A percentile compares a stretch with the other conserved stretches of the same genome.
These are phyloP conservation scores for Crocuta crocuta DNA, from an alignment of 2,113 vertebrate species.

Conservation along the genomic window DNA sequence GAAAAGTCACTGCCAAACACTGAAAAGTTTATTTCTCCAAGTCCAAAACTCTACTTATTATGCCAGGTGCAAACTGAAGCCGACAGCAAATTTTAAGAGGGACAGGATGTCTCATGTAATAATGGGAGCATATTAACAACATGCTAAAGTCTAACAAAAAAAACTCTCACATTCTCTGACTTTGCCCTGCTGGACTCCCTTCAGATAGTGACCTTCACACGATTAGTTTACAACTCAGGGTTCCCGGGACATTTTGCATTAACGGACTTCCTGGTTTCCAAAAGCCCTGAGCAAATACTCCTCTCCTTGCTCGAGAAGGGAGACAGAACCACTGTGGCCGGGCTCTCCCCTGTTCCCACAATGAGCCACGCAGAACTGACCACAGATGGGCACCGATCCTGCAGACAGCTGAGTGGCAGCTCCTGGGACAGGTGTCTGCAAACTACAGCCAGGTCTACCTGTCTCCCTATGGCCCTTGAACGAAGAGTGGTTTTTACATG, in stretches of 20 bases:
- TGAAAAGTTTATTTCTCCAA: not conserved
- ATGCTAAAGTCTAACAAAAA: not conserved
- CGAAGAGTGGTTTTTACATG: not conserved
- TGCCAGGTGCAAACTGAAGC: not conserved
- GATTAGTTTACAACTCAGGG: conserved; percentile 4
- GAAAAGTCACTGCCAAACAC: not conserved
- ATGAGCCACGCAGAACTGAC: accelerated
- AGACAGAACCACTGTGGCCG: not conserved
- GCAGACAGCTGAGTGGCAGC: too few species aligned
- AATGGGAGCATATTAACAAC: not conserved
- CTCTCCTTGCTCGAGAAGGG: not conserved
- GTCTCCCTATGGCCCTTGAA: not conserved
- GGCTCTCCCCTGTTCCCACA: not conserved
- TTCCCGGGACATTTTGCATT: not conserved
- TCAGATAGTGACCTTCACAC: not conserved
- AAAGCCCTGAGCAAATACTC: not conserved
- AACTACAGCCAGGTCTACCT: accelerated
- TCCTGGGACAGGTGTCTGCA: not conserved
- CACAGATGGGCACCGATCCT: accelerated
- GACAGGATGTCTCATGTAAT: not conserved
- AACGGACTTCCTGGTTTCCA: not conserved
- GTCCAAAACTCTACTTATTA: not conserved
- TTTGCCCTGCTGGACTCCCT: not conserved
- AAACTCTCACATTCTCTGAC: not conserved
- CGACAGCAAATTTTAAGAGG: not conserved